Conservation (phyloP, 37 sponge, comb jelly and placozoan species). For the Hexactinellida sp. region DNA sequence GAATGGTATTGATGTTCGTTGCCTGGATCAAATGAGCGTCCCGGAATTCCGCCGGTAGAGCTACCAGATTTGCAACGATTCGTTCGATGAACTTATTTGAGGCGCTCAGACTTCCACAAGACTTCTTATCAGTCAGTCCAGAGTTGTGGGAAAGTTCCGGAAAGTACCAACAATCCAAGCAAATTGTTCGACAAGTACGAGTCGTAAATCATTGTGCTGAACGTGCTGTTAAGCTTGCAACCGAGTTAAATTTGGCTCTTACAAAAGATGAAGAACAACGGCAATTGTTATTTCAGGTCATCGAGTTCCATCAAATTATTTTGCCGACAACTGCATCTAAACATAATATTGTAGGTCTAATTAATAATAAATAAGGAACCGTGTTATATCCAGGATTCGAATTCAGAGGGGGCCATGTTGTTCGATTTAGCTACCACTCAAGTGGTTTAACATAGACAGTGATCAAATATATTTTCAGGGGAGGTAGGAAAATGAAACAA, state of each 20-base stretch:
- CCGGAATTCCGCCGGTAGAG: not conserved
- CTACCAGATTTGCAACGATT: conserved; percentile 11
- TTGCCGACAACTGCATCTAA: not conserved
- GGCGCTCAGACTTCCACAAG: not conserved
- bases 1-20: not conserved
- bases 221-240: not conserved
- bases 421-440: not conserved
- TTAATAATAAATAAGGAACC: not conserved
- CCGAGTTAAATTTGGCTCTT: not conserved
- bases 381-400: not conserved
- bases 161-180: not conserved
- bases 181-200: conserved; percentile 15
- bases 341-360: not conserved
- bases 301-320: not conserved
- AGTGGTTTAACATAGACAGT: not conserved
- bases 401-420: not conserved
- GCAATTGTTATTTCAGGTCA: not conserved
- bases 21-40: not conserved
- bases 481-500: not conserved
- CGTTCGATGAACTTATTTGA: conserved; percentile 9
- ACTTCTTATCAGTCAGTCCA: conserved; percentile 11
- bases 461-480: not conserved
- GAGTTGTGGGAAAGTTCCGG: conserved; percentile 3
- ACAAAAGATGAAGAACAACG: conserved; percentile 13
- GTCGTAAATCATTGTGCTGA: conserved; percentile 6